phyloP scores from a whole-genome alignment of 1,140 invertebrate species.

The Neodiprion pinetum region DNA sequence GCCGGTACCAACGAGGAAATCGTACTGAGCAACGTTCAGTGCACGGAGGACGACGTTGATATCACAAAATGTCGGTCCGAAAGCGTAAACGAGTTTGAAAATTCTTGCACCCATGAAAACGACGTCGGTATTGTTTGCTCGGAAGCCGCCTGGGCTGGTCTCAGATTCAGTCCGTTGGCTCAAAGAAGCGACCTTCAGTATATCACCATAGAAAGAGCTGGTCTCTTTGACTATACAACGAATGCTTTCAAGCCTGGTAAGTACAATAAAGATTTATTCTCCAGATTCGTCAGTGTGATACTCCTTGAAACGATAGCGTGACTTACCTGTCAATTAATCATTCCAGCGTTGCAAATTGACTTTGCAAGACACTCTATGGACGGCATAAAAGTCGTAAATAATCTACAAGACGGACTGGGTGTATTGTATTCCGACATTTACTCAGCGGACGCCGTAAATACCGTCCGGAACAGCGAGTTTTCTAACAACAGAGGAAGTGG shows the following conservation, averaged over 20 bases:
- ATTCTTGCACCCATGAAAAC: slow-evolving; percentile 86
- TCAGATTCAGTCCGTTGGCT: slow-evolving; percentile 87
- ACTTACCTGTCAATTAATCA: not conserved
- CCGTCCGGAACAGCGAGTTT: slow-evolving; percentile 89
- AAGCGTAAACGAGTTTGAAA: slow-evolving; percentile 79
- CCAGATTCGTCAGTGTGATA: not conserved
- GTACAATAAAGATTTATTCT: not conserved
- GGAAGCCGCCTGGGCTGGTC: slow-evolving; percentile 90
- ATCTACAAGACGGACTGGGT: slow-evolving; percentile 87
- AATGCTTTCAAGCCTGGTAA: slow-evolving; percentile 83
- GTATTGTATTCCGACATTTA: slow-evolving; percentile 90
- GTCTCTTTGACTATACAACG: slow-evolving; percentile 91
- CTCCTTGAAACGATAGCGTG: no score
- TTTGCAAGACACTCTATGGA: slow-evolving; percentile 92
- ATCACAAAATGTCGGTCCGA: slow-evolving; percentile 88
- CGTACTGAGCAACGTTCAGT: slow-evolving; percentile 86
- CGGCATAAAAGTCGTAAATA: slow-evolving; percentile 80
- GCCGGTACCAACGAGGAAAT: slow-evolving; percentile 81
- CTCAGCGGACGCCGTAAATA: slow-evolving; percentile 83
- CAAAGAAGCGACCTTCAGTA: slow-evolving; percentile 88
- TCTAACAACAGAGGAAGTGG: slow-evolving; percentile 86
- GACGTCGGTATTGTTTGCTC: slow-evolving; percentile 91
- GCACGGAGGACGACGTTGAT: slow-evolving; percentile 91
- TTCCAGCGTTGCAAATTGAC: slow-evolving; percentile 89
- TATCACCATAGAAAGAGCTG: slow-evolving; percentile 89